phyloP scores from a whole-genome alignment of 2,113 vertebrate genomes.

The Zapornia atra region DNA sequence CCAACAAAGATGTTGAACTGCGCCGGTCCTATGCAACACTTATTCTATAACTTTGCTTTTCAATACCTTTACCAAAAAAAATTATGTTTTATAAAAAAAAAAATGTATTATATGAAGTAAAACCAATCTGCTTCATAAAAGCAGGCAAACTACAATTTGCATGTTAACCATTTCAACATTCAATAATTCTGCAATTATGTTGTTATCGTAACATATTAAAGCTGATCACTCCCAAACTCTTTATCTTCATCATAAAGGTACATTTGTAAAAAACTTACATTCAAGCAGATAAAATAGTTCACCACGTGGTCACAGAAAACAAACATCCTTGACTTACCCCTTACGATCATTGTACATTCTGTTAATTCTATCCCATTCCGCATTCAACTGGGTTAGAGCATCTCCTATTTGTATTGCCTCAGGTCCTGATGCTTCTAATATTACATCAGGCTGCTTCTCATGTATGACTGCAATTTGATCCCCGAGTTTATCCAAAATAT shows the following conservation, averaged over 20 bases:
- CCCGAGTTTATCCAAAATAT: slow-evolving; percentile 85
- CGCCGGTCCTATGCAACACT: too few species aligned
- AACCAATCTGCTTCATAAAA: background rate
- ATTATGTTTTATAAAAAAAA: background rate
- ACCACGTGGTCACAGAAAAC: background rate
- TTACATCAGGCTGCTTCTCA: slow-evolving; percentile 88
- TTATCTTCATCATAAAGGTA: background rate
- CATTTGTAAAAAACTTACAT: background rate
- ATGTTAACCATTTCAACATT: background rate
- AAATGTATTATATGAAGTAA: background rate
- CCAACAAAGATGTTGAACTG: too few species aligned
- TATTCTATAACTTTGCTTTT: too few species aligned
- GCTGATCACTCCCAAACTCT: background rate
- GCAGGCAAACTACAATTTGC: background rate
- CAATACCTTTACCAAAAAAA: background rate
- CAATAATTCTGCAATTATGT: background rate
- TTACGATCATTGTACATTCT: slow-evolving; percentile 89
- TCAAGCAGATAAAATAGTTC: background rate
- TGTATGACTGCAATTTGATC: slow-evolving; percentile 88
- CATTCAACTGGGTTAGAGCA: slow-evolving; percentile 86
- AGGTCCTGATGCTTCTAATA: slow-evolving; percentile 83
- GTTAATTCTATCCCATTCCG: slow-evolving; percentile 92
- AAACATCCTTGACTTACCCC: slow-evolving; percentile 77
- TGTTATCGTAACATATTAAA: background rate
- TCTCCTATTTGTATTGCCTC: slow-evolving; percentile 89